Base-by-base conservation (phyloP, 1,140 invertebrate genomes). In the Pseudomyrmex dendroicus region DNA sequence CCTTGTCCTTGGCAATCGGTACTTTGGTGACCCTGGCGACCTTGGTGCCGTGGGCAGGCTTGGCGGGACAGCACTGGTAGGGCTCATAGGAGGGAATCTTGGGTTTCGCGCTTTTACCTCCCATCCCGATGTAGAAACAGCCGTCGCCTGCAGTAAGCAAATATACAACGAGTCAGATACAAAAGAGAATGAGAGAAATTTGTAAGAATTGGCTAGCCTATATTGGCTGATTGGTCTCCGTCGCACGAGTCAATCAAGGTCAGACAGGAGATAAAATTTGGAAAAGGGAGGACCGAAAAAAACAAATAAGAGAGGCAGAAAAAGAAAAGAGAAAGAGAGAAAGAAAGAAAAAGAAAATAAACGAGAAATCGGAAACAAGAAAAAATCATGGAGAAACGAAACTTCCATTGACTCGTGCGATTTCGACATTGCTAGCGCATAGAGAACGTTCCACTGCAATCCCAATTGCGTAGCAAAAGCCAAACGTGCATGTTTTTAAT, bases 121-220 rank as follows among this genome's bases (percentile, higher is more conserved):
- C 97, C 96, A 98, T 96, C 95, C 97, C 97, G 96, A 98, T 97
- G 97, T 97, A 97, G 97, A 98, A 98, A 97, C 97, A 98, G 96
- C 97, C 97, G 96, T 98, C 97, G 97, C 97, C 97, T 98, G 97
- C 96, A 95, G 92, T 94, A 93, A 94, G 93, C 92, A 94, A 94
- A 94, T 93, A 94, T 89, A 93, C 83, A 91, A 89, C 93, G 92
- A 92, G 91, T 94, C 92, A 94, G 91, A 93, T 89, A 94, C 64
- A 91, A 80, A 35, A 89, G 82, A 82, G 82, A 83, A 82, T 68
- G 54, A 84, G 5, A 83, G 57, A 84, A 57, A 59, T 68, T 86
- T 82, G 25, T 85, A 35, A 85, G 74, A 90, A 82, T 84, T 90
- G 89, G 78, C 86, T 90, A 90, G 84, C 83, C 83, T 86, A 82